A percentile compares a stretch with the other conserved stretches of the same genome.
phyloP scores from a whole-genome alignment of 1,140 invertebrate species.

The Aphelinus atriplicis region DNA sequence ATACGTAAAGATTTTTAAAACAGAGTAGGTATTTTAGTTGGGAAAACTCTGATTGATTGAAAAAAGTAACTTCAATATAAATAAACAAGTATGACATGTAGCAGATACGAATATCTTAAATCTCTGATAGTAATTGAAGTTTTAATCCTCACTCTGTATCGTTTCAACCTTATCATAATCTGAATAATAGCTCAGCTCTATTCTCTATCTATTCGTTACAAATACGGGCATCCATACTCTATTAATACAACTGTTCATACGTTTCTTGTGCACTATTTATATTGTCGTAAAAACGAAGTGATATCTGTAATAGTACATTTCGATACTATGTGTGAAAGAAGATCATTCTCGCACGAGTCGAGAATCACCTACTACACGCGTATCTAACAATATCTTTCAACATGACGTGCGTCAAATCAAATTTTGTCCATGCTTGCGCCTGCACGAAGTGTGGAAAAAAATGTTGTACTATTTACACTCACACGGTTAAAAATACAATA shows the following conservation, averaged over 20 bases:
- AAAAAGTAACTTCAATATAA: too few relatives aligned
- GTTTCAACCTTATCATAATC: slow-evolving; percentile 1
- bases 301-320: too few relatives aligned
- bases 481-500: slow-evolving; percentile 12
- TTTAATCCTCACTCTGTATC: slow-evolving; percentile 18
- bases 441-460: neutral
- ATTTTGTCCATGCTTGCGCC: too few relatives aligned
- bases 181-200: neutral
- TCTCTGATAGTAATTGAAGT: slow-evolving; percentile 3
- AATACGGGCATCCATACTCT: slow-evolving; percentile 3
- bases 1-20: neutral
- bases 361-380: too few relatives aligned
- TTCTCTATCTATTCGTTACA: slow-evolving; percentile 15
- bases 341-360: too few relatives aligned
- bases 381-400: too few relatives aligned
- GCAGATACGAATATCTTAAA: too few relatives aligned
- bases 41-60: too few relatives aligned
- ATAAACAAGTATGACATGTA: too few relatives aligned
- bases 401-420: too few relatives aligned
- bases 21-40: too few relatives aligned
- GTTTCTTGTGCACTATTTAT: slow-evolving; percentile 3
- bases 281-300: neutral
- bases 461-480: slow-evolving; percentile 32
- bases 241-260: slow-evolving; percentile 1
- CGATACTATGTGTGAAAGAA: too few relatives aligned